Evolutionary conservation across 2,113 vertebrate species (phyloP), one percentile per base, ranked within the genome.

Genomic region (Mesembrinibis cayennensis): DNA sequence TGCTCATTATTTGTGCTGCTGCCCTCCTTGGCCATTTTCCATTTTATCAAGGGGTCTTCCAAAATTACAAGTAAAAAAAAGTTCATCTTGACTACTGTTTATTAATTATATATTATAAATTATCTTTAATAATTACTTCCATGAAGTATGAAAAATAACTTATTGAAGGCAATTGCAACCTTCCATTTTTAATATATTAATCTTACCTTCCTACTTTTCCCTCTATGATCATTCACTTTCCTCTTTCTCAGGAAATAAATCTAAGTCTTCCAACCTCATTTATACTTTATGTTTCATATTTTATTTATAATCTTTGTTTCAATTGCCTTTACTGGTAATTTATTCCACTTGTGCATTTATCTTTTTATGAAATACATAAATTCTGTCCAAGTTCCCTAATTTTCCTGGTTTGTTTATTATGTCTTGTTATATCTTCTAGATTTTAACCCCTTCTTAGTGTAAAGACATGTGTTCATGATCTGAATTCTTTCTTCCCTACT

Each of bases 281-380:
- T 97, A 96, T 96, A 95, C 96, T 95, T 93, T 90, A 96, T 97
- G 91, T 69, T 97, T 96, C 87, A 97, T 97, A 92, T 93, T 95
- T 95, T 96, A 96, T 97, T 96, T 95, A 97, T 96, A 87, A 65
- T 92, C 77, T 96, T 95, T 97, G 49, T 96, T 95, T 95, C 87
- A 95, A 76, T 97, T 97, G 96, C 91, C 73, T 97, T 95, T 94
- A 84, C 87, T 92, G 40, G 53, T 77, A 91, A 95, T 94, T 97
- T 96, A 94, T 96, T 95, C 63, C 29, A 76, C 53, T 93, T 38
- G 10, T 69, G 95, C 87, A 89, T 96, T 91, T 87, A 34, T 95
- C 77, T 91, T 93, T 95, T 90, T 87, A 34, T 87, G 25, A 95
- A 91, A 92, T 65, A 65, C 7, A 58, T 76, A 80, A 45, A 93